A percentile compares a stretch with the other conserved stretches of the same genome.
phyloP scores from a whole-genome alignment of 2,797 vertebrate genomes.

The Borostomias antarcticus region DNA sequence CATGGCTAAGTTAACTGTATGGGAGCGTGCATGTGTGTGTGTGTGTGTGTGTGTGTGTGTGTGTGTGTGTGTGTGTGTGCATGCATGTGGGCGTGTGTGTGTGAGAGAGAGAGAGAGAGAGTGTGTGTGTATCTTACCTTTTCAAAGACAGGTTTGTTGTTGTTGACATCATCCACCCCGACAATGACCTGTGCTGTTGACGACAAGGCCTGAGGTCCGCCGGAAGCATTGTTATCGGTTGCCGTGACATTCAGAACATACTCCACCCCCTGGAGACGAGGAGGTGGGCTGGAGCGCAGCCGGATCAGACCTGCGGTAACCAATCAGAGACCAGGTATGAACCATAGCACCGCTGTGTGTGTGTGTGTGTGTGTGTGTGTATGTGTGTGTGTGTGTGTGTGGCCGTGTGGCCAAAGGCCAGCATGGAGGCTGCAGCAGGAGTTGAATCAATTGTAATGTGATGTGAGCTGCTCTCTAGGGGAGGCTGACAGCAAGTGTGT shows the following conservation, averaged over 20 bases:
- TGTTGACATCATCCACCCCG: slow-evolving; percentile 87
- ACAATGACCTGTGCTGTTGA: slow-evolving; percentile 84
- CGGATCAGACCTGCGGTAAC: slow-evolving; percentile 81
- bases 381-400: slow-evolving; percentile 20
- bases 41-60: background rate
- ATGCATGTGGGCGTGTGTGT: background rate
- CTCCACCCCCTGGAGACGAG: slow-evolving; percentile 85
- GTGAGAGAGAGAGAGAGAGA: background rate
- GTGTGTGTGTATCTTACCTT: slow-evolving; percentile 71
- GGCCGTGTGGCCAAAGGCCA: too few relatives aligned
- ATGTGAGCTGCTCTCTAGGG: slow-evolving; percentile 1
- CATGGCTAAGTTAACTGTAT: too few relatives aligned
- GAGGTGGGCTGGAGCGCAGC: slow-evolving; percentile 84
- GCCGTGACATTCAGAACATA: slow-evolving; percentile 86
- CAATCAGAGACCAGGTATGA: slow-evolving; percentile 22
- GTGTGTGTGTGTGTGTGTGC: background rate
- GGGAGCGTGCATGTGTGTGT: background rate
- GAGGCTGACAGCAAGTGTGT: background rate
- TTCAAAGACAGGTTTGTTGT: slow-evolving; percentile 90
- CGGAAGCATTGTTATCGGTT: slow-evolving; percentile 85
- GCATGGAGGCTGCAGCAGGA: too few relatives aligned
- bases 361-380: background rate
- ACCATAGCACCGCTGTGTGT: background rate
- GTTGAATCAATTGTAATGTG: slow-evolving; percentile 8
- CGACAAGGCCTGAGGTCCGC: slow-evolving; percentile 79